A percentile compares a stretch with the other conserved stretches of the same genome.
Conservation (phyloP, 2,797 vertebrate genomes). For the Sebastes minor region DNA sequence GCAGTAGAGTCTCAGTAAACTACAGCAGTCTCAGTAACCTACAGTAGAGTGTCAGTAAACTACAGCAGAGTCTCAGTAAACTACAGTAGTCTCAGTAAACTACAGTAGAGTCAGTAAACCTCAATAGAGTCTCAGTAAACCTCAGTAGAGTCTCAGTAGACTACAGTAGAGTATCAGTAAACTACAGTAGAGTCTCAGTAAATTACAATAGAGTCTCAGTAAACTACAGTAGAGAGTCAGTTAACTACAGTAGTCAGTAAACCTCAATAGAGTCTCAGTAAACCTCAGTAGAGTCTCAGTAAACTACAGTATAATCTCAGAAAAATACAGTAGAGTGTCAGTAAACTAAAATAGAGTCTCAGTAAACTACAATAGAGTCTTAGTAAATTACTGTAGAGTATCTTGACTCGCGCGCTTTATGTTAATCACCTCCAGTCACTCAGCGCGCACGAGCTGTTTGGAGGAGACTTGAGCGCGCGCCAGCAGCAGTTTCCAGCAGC, state of each 20-base stretch:
- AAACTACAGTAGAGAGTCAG: too few species aligned
- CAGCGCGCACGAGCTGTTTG: not conserved
- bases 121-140: too few species aligned
- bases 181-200: not conserved
- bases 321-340: not conserved
- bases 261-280: not conserved
- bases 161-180: accelerated
- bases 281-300: not conserved
- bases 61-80: too few species aligned
- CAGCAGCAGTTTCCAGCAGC: slow-evolving; percentile 43
- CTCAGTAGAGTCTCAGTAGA: too few species aligned
- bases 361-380: not conserved
- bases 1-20: too few species aligned
- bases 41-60: too few species aligned
- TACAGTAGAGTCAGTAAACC: too few species aligned
- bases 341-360: not conserved
- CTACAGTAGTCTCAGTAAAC: too few species aligned
- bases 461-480: slow-evolving; percentile 33
- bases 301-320: not conserved
- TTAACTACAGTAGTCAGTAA: not conserved
- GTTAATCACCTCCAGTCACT: not conserved
- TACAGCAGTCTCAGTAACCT: too few species aligned
- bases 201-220: accelerated
- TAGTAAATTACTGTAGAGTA: not conserved
- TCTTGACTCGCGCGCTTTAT: slow-evolving; percentile 29